phyloP scores from a whole-genome alignment of 92 coral and sea anemone species.

The Pocillopora meandrina region DNA sequence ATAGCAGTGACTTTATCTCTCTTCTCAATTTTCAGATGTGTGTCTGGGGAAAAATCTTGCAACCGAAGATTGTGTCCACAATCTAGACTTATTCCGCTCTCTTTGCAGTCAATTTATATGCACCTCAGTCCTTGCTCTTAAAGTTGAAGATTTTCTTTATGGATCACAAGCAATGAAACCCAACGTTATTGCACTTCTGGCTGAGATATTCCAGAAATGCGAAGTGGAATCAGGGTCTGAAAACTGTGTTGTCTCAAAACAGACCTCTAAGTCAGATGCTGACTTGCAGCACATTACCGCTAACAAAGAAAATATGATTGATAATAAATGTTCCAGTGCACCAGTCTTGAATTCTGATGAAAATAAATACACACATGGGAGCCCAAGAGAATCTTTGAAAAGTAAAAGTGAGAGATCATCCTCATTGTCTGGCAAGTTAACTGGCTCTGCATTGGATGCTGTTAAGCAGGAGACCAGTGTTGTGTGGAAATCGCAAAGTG shows the following conservation, averaged over 20 bases:
- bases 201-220: constrained; percentile 91
- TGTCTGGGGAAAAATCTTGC: constrained; percentile 62
- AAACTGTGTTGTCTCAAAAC: constrained; percentile 18
- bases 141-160: constrained; percentile 89
- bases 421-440: constrained; percentile 11
- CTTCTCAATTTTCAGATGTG: constrained; percentile 61
- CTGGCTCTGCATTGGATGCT: neutral
- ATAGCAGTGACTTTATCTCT: neutral
- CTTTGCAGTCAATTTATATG: constrained; percentile 90
- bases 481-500: constrained; percentile 45
- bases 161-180: constrained; percentile 94
- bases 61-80: constrained; percentile 75
- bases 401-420: constrained; percentile 25
- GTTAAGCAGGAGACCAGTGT: neutral
- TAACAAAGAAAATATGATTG: constrained; percentile 26
- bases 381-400: neutral
- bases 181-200: constrained; percentile 78
- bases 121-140: constrained; percentile 82
- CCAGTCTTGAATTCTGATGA: constrained; percentile 53
- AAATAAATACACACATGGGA: neutral
- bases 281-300: constrained; percentile 7
- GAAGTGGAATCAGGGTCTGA: constrained; percentile 49
- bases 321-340: constrained; percentile 51
- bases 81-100: constrained; percentile 83
- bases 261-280: constrained; percentile 31